These are phyloP conservation scores for Aspidapion aeneum DNA, from an alignment of 2,888 invertebrate species.

Conservation along the genomic window DNA sequence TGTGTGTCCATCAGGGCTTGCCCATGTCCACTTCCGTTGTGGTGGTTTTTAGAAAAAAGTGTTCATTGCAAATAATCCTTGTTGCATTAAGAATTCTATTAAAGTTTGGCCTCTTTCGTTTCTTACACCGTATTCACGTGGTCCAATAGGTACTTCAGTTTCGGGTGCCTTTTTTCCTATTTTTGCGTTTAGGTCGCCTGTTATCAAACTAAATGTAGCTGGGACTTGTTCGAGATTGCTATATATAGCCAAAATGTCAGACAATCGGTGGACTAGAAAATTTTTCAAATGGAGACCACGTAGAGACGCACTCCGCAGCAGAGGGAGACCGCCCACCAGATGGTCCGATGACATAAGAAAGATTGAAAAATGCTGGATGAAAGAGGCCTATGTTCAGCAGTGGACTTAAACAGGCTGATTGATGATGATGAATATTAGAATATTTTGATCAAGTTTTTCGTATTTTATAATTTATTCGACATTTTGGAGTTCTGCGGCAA, in stretches of 20 bases:
- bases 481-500: too few relatives aligned
- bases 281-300: too few relatives aligned
- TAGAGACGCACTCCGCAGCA: too few relatives aligned
- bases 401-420: background rate
- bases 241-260: too few relatives aligned
- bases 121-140: constrained; percentile 5
- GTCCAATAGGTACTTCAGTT: background rate
- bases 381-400: background rate
- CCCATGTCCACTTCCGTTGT: background rate
- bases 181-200: constrained; percentile 11
- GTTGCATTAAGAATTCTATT: background rate
- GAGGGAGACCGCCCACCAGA: too few relatives aligned
- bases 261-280: too few relatives aligned
- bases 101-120: constrained; percentile 1
- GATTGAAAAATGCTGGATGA: background rate
- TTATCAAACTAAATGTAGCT: too few relatives aligned
- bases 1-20: constrained; percentile 1
- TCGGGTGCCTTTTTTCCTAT: background rate
- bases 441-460: too few relatives aligned
- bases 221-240: too few relatives aligned
- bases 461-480: too few relatives aligned
- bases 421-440: background rate
- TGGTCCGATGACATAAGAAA: background rate
- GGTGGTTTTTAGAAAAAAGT: constrained; percentile 3
- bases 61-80: constrained; percentile 6